These are phyloP conservation scores for Cyanocitta stelleri DNA, from an alignment of 2,113 vertebrate species.

Conservation along the genomic window DNA sequence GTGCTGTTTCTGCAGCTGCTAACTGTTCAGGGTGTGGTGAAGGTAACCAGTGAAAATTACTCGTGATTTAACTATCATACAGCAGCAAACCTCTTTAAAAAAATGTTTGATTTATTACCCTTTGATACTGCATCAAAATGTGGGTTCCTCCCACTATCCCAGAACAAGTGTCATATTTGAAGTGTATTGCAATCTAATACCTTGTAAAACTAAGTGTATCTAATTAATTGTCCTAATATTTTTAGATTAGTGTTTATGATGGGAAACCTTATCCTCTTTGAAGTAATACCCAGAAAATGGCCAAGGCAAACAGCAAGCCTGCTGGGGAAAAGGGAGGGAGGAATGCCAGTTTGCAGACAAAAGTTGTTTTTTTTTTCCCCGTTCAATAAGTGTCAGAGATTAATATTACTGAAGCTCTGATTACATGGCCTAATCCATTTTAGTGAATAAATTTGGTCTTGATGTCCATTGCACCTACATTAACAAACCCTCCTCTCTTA, in stretches of 20 bases:
- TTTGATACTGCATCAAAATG: slow-evolving; percentile 44
- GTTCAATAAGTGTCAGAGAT: slow-evolving; percentile 78
- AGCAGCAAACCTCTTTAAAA: neutral
- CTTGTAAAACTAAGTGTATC: slow-evolving; percentile 84
- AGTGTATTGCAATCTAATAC: slow-evolving; percentile 76
- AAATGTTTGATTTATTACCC: slow-evolving; percentile 36
- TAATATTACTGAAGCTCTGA: slow-evolving; percentile 79
- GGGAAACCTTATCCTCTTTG: slow-evolving; percentile 79
- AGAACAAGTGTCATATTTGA: slow-evolving; percentile 71
- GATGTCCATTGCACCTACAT: slow-evolving; percentile 75
- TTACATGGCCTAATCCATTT: slow-evolving; percentile 83
- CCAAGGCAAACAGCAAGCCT: slow-evolving; percentile 50
- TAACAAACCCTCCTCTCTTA: slow-evolving; percentile 72
- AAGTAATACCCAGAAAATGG: slow-evolving; percentile 79
- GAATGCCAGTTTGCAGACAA: slow-evolving; percentile 68
- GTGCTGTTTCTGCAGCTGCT: neutral
- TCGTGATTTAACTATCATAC: neutral
- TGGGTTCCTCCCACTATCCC: slow-evolving; percentile 20
- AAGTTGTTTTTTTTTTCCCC: slow-evolving; percentile 40
- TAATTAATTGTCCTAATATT: slow-evolving; percentile 85
- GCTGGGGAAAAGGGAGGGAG: slow-evolving; percentile 36
- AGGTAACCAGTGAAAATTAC: neutral
- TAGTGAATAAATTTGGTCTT: slow-evolving; percentile 79
- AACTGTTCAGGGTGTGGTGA: neutral
- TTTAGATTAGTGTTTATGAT: slow-evolving; percentile 76